Conservation (phyloP, 2,888 invertebrate species). For the Clivina fossor region DNA sequence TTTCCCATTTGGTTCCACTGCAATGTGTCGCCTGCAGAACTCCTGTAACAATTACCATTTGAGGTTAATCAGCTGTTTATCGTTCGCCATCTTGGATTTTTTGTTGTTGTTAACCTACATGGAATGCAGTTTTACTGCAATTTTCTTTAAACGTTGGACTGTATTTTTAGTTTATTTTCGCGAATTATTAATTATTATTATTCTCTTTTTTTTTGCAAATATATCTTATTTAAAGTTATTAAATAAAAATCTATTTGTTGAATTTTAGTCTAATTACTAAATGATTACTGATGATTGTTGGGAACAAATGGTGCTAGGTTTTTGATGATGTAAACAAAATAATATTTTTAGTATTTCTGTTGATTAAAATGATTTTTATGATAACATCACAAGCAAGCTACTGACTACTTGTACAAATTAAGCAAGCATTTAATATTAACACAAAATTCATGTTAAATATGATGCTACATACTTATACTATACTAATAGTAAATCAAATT, state of each 20-base stretch:
- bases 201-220: slow-evolving; percentile 1
- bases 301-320: slow-evolving; percentile 13
- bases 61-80: slow-evolving; percentile 23
- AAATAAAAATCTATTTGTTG: neutral
- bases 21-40: slow-evolving; percentile 87
- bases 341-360: slow-evolving; percentile 9
- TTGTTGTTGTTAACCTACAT: slow-evolving; percentile 19
- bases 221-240: neutral
- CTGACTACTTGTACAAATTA: too few relatives aligned
- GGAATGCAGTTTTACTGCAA: slow-evolving; percentile 12
- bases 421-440: too few relatives aligned
- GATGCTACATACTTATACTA: too few relatives aligned
- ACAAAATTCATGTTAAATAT: too few relatives aligned
- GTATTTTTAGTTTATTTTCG: slow-evolving; percentile 1
- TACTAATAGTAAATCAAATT: too few relatives aligned
- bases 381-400: slow-evolving; percentile 23
- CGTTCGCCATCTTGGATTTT: slow-evolving; percentile 21
- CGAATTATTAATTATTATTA: slow-evolving; percentile 2
- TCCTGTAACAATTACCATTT: slow-evolving; percentile 71
- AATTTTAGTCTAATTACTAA: too few relatives aligned
- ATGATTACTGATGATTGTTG: slow-evolving; percentile 16
- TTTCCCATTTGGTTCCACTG: slow-evolving; percentile 78
- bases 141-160: too few relatives aligned
- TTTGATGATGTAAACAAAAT: slow-evolving; percentile 22
- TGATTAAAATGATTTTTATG: slow-evolving; percentile 9